Evolutionary conservation across 1,140 invertebrate genomes (phyloP).

Genomic region (Drosophila jambulina): DNA sequence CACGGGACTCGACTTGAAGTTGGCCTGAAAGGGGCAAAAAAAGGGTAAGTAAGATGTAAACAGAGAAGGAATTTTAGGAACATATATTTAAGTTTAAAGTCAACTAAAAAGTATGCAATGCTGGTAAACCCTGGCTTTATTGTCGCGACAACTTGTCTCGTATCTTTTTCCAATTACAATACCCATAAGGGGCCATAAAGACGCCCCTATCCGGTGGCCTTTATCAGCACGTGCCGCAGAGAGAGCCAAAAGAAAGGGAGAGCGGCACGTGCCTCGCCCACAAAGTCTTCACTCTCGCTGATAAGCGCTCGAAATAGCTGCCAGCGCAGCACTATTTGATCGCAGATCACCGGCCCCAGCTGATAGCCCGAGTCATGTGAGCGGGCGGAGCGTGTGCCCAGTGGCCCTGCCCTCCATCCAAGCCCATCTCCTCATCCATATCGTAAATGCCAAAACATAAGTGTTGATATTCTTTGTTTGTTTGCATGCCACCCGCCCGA

Average conservation of each 20-base stretch:
- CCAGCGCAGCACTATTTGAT: constrained; percentile 39
- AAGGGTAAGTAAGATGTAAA: background rate
- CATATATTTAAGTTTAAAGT: background rate
- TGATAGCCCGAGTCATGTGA: constrained; percentile 53
- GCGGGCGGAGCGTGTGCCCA: constrained; percentile 23
- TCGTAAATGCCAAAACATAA: constrained; percentile 60
- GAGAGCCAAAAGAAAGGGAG: constrained; percentile 17
- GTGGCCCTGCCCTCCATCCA: background rate
- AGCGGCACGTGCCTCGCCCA: constrained; percentile 52
- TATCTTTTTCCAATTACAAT: background rate
- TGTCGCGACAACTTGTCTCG: background rate
- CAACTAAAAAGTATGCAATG: background rate
- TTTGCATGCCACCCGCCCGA: constrained; percentile 15
- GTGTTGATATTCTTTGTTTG: constrained; percentile 60
- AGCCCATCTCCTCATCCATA: constrained; percentile 16
- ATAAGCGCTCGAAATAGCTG: constrained; percentile 36
- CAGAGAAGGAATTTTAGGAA: background rate
- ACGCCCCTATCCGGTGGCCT: background rate
- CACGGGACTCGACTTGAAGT: constrained; percentile 88
- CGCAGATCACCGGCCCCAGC: constrained; percentile 36
- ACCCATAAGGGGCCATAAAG: background rate
- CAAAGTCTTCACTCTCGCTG: constrained; percentile 15
- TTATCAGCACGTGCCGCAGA: constrained; percentile 22
- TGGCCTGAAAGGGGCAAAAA: constrained; percentile 85
- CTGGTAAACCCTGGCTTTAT: background rate